Base-by-base conservation (phyloP, 2,113 vertebrate genomes). In the Eurypyga helias region DNA sequence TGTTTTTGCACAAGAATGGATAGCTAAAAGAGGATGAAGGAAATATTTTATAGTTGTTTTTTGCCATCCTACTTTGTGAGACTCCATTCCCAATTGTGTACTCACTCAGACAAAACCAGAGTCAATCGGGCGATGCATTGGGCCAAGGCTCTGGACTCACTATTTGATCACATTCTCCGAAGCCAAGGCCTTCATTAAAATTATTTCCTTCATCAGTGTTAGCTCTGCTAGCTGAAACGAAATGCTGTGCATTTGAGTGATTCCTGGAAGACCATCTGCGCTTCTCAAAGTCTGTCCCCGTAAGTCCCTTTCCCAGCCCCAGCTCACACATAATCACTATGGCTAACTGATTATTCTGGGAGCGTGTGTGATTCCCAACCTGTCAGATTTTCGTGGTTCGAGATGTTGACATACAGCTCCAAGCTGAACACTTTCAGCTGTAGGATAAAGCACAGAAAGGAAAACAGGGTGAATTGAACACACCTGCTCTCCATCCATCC, bases 401-500 rank as follows among this genome's bases (percentile, higher is more conserved):
- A 77, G 90, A 72, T 89, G 96, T 46, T 94, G 95, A 97, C 94
- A 87, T 85, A 73, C 31, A 52, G 88, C 62, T 93, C 81, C 86
- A 98, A 96, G 96, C 83, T 92, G 95, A 97, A 90, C 46, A 77
- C 55, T 95, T 93, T 92, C 82, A 96, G 90, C 64, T 97, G 80
- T n/a, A 93, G 79, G 71, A 81, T 82, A 94, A 90, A 95, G 66
- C 48, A 45, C 83, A 75, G 54, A 31, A 96, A 95, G 95, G 81
- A 84, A 96, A 86, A 38, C 41, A 49, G 69, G 54, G 58, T 83
- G 70, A 46, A 36, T 85, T 65, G 51, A 78, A 67, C 77, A 91
- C 95, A 97, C 96, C 97, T 97, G 98, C 70, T 97, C 71, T 76
- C 80, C 79, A 91, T 96, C 85, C 95, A 96, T 95, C 93, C 90